Evolutionary conservation across 2,113 vertebrate genomes (phyloP).

Genomic region (Xiphophorus maculatus): DNA sequence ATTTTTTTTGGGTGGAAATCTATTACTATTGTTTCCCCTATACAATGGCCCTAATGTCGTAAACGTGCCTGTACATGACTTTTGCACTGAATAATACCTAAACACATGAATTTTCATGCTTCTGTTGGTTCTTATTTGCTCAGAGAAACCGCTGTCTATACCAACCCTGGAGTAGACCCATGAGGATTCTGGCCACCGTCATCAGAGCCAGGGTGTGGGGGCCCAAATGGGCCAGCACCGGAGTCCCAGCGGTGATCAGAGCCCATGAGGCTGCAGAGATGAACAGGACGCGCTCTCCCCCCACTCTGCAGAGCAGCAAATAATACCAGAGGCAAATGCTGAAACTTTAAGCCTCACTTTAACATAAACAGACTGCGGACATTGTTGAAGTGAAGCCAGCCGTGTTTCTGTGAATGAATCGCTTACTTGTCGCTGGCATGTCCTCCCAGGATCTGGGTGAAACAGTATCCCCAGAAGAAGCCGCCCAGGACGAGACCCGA

Average conservation of each 20-base stretch:
- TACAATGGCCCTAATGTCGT: no score
- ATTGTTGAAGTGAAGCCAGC: neutral
- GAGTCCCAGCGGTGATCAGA: slow-evolving; percentile 80
- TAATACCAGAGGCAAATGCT: neutral
- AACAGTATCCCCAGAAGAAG: slow-evolving; percentile 95
- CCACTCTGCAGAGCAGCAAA: slow-evolving; percentile 77
- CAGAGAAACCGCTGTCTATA: neutral
- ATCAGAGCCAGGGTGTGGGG: slow-evolving; percentile 79
- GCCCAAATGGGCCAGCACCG: slow-evolving; percentile 76
- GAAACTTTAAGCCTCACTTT: neutral
- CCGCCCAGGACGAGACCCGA: slow-evolving; percentile 87
- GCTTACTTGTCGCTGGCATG: slow-evolving; percentile 85
- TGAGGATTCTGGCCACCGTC: slow-evolving; percentile 84
- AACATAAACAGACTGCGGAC: neutral
- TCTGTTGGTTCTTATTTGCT: neutral
- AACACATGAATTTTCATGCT: neutral
- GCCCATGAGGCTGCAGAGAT: slow-evolving; percentile 86
- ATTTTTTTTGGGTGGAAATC: no score
- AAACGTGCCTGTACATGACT: neutral
- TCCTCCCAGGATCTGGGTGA: slow-evolving; percentile 90
- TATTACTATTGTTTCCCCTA: no score
- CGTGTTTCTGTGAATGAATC: neutral
- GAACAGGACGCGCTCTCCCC: slow-evolving; percentile 89
- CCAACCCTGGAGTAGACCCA: slow-evolving; percentile 92
- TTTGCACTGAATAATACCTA: neutral